A percentile compares a stretch with the other conserved stretches of the same genome.
These are phyloP conservation scores for Nezara viridula DNA, from an alignment of 2,888 invertebrate species.

Conservation along the genomic window DNA sequence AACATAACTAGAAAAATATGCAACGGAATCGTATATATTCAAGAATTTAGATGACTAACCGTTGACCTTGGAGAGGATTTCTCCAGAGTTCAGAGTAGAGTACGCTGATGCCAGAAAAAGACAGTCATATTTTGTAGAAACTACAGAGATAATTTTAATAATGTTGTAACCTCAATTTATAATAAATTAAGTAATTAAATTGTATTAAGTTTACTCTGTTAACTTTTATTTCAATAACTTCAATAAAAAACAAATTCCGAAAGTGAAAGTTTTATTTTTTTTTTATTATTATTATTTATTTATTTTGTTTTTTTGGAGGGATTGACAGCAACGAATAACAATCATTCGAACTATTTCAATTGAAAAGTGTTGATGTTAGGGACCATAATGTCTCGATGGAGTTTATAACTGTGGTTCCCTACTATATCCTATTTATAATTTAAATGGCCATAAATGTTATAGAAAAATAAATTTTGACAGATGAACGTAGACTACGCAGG, in stretches of 20 bases:
- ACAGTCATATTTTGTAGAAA: not conserved
- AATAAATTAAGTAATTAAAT: too few relatives aligned
- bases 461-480: constrained; percentile 26
- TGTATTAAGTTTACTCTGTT: too few relatives aligned
- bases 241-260: too few relatives aligned
- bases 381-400: not conserved
- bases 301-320: not conserved
- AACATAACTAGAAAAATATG: not conserved
- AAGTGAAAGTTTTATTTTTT: too few relatives aligned
- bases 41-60: constrained; percentile 15
- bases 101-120: not conserved
- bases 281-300: too few relatives aligned
- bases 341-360: not conserved
- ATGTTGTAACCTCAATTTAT: not conserved
- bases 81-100: not conserved
- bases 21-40: not conserved
- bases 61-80: constrained; percentile 25
- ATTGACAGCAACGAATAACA: not conserved
- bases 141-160: not conserved
- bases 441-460: too few relatives aligned
- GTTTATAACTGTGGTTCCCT: not conserved
- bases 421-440: too few relatives aligned
- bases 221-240: too few relatives aligned
- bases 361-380: not conserved
- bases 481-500: constrained; percentile 59